These are phyloP conservation scores for Berghia stephanieae DNA, from an alignment of 1,140 invertebrate genomes.

Conservation along the genomic window DNA sequence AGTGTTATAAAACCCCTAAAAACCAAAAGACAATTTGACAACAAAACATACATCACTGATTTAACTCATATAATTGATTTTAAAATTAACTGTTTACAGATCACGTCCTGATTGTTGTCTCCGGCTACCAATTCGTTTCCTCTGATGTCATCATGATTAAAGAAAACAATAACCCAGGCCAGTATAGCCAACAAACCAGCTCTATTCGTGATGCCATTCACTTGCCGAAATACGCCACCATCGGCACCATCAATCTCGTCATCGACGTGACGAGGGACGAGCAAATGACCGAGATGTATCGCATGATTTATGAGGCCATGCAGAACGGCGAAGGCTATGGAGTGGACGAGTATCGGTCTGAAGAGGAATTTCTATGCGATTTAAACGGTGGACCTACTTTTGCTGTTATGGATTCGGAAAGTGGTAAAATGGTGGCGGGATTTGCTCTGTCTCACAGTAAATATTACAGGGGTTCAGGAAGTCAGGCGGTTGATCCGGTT, in stretches of 20 bases:
- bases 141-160: no score
- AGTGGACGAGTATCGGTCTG: conserved; percentile 46
- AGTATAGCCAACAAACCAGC: not conserved
- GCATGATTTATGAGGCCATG: conserved; percentile 44
- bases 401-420: conserved; percentile 39
- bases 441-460: conserved; percentile 46
- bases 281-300: conserved; percentile 42
- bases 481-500: conserved; percentile 42
- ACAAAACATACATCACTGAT: no score
- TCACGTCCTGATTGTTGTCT: no score
- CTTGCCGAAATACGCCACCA: conserved; percentile 35
- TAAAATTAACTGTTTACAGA: no score
- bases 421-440: conserved; percentile 40
- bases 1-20: no score
- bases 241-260: conserved; percentile 38
- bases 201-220: conserved; percentile 16
- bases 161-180: not conserved
- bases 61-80: no score
- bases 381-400: conserved; percentile 43
- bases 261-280: conserved; percentile 42
- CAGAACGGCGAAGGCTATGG: conserved; percentile 44
- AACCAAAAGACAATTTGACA: no score
- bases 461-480: conserved; percentile 44
- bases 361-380: conserved; percentile 46
- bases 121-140: no score